Conservation (phyloP, 92 coral and sea anemone species). For the Isaurus tuberculatus region DNA sequence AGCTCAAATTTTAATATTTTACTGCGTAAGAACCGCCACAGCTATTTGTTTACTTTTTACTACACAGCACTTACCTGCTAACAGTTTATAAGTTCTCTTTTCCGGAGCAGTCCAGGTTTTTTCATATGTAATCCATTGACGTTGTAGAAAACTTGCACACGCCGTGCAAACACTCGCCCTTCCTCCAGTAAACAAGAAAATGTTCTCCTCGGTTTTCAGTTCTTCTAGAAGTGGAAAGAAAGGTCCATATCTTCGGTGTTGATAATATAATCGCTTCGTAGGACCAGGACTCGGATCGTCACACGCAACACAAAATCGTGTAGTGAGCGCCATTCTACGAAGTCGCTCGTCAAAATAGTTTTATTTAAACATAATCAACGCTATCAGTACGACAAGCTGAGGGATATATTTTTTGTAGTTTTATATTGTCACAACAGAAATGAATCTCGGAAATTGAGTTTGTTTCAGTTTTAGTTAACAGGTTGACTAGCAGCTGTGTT, state of each 20-base stretch:
- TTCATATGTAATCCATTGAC: slow-evolving; percentile 92
- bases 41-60: background rate
- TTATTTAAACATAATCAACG: background rate
- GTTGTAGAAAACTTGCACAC: slow-evolving; percentile 88
- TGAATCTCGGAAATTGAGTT: background rate
- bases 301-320: slow-evolving; percentile 79
- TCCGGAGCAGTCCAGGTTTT: slow-evolving; percentile 86
- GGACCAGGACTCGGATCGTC: slow-evolving; percentile 93
- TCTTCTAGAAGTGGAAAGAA: slow-evolving; percentile 87
- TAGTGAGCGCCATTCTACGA: slow-evolving; percentile 43
- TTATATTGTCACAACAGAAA: background rate
- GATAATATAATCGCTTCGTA: slow-evolving; percentile 83
- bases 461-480: background rate
- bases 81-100: slow-evolving; percentile 73
- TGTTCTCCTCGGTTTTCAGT: slow-evolving; percentile 67
- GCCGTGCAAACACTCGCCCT: slow-evolving; percentile 85
- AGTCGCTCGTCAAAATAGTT: background rate
- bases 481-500: background rate
- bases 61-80: slow-evolving; percentile 72
- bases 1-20: too few relatives aligned
- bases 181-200: slow-evolving; percentile 76
- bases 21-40: background rate
- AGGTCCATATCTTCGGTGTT: slow-evolving; percentile 86
- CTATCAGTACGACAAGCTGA: background rate
- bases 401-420: background rate